Conservation (phyloP, 2,888 invertebrate genomes). For the Drosophila nigritarsus region DNA sequence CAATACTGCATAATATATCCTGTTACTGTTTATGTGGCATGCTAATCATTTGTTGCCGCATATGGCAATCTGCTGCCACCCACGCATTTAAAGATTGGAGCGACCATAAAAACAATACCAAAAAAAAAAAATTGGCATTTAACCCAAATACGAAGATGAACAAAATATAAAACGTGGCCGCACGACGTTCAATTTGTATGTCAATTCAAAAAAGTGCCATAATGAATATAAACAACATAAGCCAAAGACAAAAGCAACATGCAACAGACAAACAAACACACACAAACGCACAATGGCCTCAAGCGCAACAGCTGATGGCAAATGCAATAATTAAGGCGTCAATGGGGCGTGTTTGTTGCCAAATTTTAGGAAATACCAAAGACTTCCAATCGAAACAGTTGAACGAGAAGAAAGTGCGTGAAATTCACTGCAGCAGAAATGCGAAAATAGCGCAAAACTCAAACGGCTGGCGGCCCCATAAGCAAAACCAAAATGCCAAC, state of each 20-base stretch:
- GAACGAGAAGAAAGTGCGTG: conserved; percentile 63
- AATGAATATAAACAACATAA: conserved; percentile 41
- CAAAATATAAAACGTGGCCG: conserved; percentile 64
- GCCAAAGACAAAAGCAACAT: conserved; percentile 38
- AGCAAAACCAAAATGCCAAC: conserved; percentile 45
- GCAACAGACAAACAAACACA: conserved; percentile 24
- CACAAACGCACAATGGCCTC: conserved; percentile 8
- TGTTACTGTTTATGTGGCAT: conserved; percentile 6
- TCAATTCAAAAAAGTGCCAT: conserved; percentile 54
- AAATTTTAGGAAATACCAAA: conserved; percentile 59
- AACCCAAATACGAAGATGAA: conserved; percentile 71
- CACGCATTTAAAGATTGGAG: conserved; percentile 42
- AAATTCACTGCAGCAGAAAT: conserved; percentile 59
- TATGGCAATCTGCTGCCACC: conserved; percentile 38
- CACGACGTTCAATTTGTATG: conserved; percentile 71
- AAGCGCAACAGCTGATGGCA: conserved; percentile 66
- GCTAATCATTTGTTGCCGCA: conserved; percentile 10
- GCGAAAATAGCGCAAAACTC: conserved; percentile 78
- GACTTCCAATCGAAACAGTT: conserved; percentile 73
- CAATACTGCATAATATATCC: background rate
- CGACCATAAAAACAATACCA: conserved; percentile 37
- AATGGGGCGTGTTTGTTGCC: conserved; percentile 33
- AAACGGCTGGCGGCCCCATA: conserved; percentile 76
- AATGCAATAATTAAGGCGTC: conserved; percentile 52
- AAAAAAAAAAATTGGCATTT: conserved; percentile 55